Percentiles rank a stretch among this genome's conserved stretches.
These are phyloP conservation scores for Ridgeia piscesae DNA, from an alignment of 1,140 invertebrate genomes.

Conservation along the genomic window DNA sequence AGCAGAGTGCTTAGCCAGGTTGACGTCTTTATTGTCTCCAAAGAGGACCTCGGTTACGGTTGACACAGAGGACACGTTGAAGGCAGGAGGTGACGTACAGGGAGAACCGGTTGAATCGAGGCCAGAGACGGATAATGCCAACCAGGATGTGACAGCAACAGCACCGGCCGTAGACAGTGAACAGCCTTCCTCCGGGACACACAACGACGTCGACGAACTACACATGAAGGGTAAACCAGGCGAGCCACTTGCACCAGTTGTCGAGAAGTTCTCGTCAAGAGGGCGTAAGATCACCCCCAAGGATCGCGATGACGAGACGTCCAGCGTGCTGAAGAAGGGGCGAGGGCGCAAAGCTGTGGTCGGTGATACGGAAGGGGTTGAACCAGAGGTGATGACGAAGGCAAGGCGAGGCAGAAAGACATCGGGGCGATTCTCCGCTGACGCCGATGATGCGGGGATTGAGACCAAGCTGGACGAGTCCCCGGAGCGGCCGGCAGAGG, in stretches of 20 bases:
- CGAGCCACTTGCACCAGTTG: neutral
- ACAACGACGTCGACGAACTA: neutral
- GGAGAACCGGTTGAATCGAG: neutral
- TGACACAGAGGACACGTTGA: neutral
- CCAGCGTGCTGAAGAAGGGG: neutral
- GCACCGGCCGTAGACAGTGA: neutral
- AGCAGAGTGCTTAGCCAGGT: neutral
- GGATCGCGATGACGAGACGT: constrained; percentile 19
- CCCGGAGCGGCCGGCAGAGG: neutral
- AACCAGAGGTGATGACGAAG: neutral
- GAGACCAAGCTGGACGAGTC: neutral
- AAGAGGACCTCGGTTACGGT: neutral
- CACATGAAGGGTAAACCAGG: neutral
- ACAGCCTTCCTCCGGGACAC: neutral
- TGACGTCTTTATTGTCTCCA: neutral
- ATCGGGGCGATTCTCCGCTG: neutral
- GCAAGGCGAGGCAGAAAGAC: neutral
- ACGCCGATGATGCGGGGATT: neutral
- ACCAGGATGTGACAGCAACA: neutral
- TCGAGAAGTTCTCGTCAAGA: constrained; percentile 20
- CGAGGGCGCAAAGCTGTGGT: neutral
- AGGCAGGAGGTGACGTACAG: neutral
- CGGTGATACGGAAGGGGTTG: neutral
- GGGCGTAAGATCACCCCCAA: constrained; percentile 23
- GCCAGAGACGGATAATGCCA: neutral